Evolutionary conservation across 37 sponge, comb jelly and placozoan genomes (phyloP).

Genomic region (Oscarella lobularis): DNA sequence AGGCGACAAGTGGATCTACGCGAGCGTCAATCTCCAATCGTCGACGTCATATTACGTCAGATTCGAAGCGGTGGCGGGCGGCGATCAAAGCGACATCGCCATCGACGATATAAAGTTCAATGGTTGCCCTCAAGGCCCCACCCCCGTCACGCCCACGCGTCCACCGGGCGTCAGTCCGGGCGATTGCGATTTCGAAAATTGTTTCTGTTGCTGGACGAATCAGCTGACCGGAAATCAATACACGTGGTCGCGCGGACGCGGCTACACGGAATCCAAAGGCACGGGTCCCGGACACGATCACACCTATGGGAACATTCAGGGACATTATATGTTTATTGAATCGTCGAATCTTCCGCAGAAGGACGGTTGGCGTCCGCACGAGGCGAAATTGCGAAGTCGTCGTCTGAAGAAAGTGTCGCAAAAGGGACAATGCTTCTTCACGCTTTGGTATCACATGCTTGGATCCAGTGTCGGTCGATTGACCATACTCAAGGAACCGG

Average conservation of each 20-base stretch:
- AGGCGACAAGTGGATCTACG: neutral
- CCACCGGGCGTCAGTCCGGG: neutral
- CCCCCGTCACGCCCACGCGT: neutral
- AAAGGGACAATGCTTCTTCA: neutral
- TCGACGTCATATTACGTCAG: neutral
- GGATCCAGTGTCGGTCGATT: neutral
- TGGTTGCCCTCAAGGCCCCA: slow-evolving; percentile 5
- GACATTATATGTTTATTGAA: slow-evolving; percentile 38
- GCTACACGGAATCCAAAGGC: neutral
- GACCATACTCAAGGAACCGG: neutral
- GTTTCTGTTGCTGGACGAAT: neutral
- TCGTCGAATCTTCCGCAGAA: neutral
- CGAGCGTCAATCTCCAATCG: neutral
- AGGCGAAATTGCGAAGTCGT: neutral
- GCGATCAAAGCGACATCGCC: slow-evolving; percentile 11
- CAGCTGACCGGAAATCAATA: neutral
- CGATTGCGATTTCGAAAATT: neutral
- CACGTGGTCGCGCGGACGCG: neutral
- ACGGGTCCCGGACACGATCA: slow-evolving; percentile 28
- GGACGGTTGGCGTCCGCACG: neutral
- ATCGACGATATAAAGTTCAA: slow-evolving; percentile 10
- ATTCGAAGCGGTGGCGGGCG: slow-evolving; percentile 8
- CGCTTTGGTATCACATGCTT: slow-evolving; percentile 39
- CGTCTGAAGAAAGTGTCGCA: neutral
- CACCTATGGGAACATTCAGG: slow-evolving; percentile 21